Evolutionary conservation across 2,113 vertebrate genomes (phyloP), one percentile per base, ranked within the genome.

Genomic region (Gulo gulo): DNA sequence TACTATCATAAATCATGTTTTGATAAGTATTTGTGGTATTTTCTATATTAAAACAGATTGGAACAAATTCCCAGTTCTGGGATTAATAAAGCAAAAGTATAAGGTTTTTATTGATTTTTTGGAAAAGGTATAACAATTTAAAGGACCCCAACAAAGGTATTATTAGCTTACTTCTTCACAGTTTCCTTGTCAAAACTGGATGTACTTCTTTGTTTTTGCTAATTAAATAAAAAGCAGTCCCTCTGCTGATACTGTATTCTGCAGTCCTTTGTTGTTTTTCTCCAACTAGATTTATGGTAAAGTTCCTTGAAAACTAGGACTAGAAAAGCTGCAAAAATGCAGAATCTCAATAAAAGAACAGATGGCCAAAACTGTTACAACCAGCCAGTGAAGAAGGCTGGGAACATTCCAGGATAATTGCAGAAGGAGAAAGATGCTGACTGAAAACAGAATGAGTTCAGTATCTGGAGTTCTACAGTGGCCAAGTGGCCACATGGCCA

Each of bases 21-120:
- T 89, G 42, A 55, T 94, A 80, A 89, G 8, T 89, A 69, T 69
- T 67, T 81, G 4, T 59, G 14, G n/a, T 67, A 6, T 74, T 61
- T 76, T 74, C 69, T 23, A 2, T 50, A 90, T 85, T 65, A n/a
- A 59, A 90, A 16, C 21, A 31, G 26, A 7, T 76, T 76, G 34
- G n/a, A 76, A 61, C 15, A 86, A 39, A 90, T 63, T 85, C 7
- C 42, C 26, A 78, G 31, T 82, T 92, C 91, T 65, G 9, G 61
- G 21, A 88, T 96, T 74, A 61, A 14, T 83, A 80, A 96, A 79
- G 29, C 94, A 97, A 87, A 96, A 39, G 20, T 7, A 39, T n/a
- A 87, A 50, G 93, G 61, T 47, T 79, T 81, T 80, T 61, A 50
- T 29, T 95, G 26, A 80, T 31, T 74, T 84, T 61, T 80, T 45